Percentiles rank a stretch among this genome's conserved stretches.
These are phyloP conservation scores for Tetramorium alpestre DNA, from an alignment of 1,140 invertebrate species.

Conservation along the genomic window DNA sequence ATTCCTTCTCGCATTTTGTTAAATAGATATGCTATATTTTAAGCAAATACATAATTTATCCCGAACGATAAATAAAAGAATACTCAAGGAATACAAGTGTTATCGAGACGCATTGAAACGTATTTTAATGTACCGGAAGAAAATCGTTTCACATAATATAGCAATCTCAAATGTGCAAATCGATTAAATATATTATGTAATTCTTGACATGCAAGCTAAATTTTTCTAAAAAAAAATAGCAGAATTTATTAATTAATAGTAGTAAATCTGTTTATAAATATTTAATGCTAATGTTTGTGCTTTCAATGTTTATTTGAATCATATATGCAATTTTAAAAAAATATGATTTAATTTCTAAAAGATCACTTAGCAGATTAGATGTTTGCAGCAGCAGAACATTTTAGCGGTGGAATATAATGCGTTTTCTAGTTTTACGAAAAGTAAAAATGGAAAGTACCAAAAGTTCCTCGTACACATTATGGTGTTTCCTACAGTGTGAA, in stretches of 20 bases:
- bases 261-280: background rate
- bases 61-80: background rate
- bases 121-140: conserved; percentile 38
- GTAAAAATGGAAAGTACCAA: background rate
- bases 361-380: background rate
- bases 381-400: background rate
- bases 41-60: conserved; percentile 22
- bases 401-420: background rate
- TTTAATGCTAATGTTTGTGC: background rate
- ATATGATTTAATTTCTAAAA: background rate
- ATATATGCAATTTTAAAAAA: background rate
- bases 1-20: background rate
- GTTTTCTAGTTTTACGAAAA: background rate
- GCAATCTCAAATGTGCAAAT: background rate
- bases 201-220: background rate
- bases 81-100: conserved; percentile 33
- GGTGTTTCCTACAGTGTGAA: background rate
- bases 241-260: background rate
- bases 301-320: background rate
- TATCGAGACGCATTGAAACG: background rate
- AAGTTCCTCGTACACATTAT: background rate
- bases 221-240: background rate
- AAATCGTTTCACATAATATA: background rate
- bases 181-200: background rate
- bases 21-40: background rate